Evolutionary conservation across 2,888 invertebrate species (phyloP).

Genomic region (Athalia cordata): DNA sequence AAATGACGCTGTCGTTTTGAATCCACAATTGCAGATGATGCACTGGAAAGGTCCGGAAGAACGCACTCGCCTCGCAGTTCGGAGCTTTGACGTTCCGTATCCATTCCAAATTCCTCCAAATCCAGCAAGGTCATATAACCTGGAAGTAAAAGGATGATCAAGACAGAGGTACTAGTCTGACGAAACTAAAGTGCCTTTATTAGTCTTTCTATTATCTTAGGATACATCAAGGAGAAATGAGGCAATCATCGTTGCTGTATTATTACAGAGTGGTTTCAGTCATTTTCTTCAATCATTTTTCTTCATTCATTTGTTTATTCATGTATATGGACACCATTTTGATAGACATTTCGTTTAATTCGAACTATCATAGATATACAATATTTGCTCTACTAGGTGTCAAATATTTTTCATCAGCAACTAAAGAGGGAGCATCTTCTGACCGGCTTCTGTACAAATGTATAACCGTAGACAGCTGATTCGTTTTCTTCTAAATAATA

Average conservation of each 20-base stretch:
- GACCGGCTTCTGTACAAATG: no score
- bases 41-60: slow-evolving; percentile 17
- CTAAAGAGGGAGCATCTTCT: no score
- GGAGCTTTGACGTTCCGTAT: slow-evolving; percentile 1
- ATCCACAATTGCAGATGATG: slow-evolving; percentile 31
- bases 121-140: slow-evolving; percentile 34
- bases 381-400: neutral
- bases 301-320: slow-evolving; percentile 1
- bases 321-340: neutral
- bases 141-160: slow-evolving; percentile 26
- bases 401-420: no score
- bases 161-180: slow-evolving; percentile 1
- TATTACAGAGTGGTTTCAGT: no score
- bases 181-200: neutral
- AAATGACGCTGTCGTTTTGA: slow-evolving; percentile 17
- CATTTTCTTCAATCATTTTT: neutral
- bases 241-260: no score
- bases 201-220: neutral
- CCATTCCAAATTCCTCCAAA: slow-evolving; percentile 25
- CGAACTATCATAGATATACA: neutral
- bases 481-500: no score
- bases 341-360: neutral
- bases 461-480: no score
- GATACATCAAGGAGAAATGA: no score
- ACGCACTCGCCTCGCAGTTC: slow-evolving; percentile 30